Base-by-base conservation (phyloP, 1,140 invertebrate genomes). In the Rhagoletis pomonella region DNA sequence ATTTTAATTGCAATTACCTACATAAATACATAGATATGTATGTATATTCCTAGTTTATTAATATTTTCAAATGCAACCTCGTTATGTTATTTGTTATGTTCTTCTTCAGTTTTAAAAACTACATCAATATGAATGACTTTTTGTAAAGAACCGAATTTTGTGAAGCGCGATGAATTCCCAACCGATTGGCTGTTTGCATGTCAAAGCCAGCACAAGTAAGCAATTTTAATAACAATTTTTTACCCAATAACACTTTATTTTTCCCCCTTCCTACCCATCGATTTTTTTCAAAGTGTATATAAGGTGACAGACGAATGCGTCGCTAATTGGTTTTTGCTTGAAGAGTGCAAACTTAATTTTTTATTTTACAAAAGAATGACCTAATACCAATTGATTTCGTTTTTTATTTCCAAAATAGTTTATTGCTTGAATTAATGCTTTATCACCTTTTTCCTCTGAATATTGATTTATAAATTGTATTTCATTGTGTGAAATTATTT, bases 61-160 rank as follows among this genome's bases (percentile, higher is more conserved):
- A 17, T 88, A 85, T 60, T 87, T 89, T 86, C 58, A 89, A 89
- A 89, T 89, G 86, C 87, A 87, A 86, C 10, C 65, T 6, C 73
- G 73, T 81, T 81, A 55, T 81, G 73, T 81, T 81, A 19, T 39
- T 81, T 81, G 73, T 81, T 81, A 29, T 81, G 73, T 47, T 81
- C 73, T 81, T 85, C 81, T 87, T 87, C 85, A 92, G 91, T 92
- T 92, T 92, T 92, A 91, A 92, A 92, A 92, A 92, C 90, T 92
- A 91, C 90, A 92, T 92, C 91, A 91, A 92, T 92, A 92, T 92
- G 91, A 92, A 92, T 91, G 91, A 92, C 90, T 92, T 92, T 91
- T 90, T 92, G 90, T 91, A 92, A 88, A 85, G 86, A 81, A 29
- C n/a, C 4, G 1, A 14, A 42, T 6, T 77, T 81, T 19, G 19